A percentile compares a stretch with the other conserved stretches of the same genome.
phyloP scores from a whole-genome alignment of 2,888 invertebrate genomes.

The Vesta saturnalis region DNA sequence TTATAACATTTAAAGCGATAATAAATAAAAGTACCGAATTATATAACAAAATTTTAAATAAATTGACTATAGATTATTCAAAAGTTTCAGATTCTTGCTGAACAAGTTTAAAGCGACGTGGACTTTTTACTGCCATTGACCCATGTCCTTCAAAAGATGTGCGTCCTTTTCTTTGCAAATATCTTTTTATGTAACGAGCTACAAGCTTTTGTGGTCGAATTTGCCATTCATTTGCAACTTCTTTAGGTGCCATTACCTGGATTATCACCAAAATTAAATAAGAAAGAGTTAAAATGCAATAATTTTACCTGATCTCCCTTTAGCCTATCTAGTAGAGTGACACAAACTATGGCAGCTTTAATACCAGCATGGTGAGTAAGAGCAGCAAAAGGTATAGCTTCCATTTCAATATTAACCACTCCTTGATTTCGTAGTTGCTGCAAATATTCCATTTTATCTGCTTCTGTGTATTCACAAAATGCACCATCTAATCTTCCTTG shows the following conservation, averaged over 20 bases:
- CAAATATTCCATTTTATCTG: conserved; percentile 92
- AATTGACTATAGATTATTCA: conserved; percentile 68
- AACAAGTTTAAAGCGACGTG: conserved; percentile 86
- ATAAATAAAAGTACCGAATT: background rate
- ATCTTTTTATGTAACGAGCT: conserved; percentile 82
- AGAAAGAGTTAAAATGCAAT: background rate
- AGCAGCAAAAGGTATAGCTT: conserved; percentile 92
- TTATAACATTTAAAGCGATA: conserved; percentile 7
- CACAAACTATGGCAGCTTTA: conserved; percentile 93
- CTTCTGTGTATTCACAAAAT: conserved; percentile 91
- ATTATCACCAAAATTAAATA: background rate
- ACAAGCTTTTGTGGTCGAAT: conserved; percentile 87
- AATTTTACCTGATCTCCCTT: conserved; percentile 92
- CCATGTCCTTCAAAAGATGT: conserved; percentile 68
- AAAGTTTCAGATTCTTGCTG: conserved; percentile 92
- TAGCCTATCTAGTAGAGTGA: conserved; percentile 89
- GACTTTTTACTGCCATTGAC: conserved; percentile 84
- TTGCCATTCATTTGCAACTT: conserved; percentile 91
- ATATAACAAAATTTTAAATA: no score
- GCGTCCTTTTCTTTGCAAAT: conserved; percentile 82
- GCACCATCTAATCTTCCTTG: conserved; percentile 97
- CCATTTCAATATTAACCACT: conserved; percentile 98
- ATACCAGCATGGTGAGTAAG: conserved; percentile 94
- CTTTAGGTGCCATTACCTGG: conserved; percentile 86
- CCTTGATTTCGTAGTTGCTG: conserved; percentile 78